phyloP scores from a whole-genome alignment of 2,888 invertebrate genomes.

The Xanthorhoe spadicearia region DNA sequence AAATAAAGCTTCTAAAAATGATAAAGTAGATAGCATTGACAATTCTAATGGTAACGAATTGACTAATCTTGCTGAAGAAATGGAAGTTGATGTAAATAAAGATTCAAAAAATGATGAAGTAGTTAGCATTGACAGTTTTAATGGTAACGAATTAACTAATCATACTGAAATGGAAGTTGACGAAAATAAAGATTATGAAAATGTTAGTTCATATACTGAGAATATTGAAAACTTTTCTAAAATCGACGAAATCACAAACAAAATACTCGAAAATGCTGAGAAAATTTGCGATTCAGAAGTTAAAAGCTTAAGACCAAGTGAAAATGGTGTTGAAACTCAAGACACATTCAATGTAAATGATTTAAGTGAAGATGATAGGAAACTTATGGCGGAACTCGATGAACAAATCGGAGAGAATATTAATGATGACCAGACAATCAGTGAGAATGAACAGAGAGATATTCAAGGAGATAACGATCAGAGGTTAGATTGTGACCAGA shows the following conservation, averaged over 20 bases:
- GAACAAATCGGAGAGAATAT: constrained; percentile 46
- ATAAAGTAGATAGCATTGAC: too few relatives aligned
- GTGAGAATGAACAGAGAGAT: constrained; percentile 1
- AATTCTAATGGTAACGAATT: too few relatives aligned
- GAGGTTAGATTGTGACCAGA: too few relatives aligned
- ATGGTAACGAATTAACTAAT: constrained; percentile 2
- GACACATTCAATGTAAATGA: constrained; percentile 45
- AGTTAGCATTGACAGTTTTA: constrained; percentile 19
- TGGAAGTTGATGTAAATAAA: too few relatives aligned
- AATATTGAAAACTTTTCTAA: constrained; percentile 26
- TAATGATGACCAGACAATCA: constrained; percentile 34
- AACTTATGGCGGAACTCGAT: constrained; percentile 54
- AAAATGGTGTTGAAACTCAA: constrained; percentile 2
- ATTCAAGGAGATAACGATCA: background rate
- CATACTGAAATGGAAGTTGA: constrained; percentile 18
- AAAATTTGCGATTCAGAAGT: background rate
- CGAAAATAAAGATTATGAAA: background rate
- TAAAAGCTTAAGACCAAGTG: constrained; percentile 8
- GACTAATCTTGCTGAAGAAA: too few relatives aligned
- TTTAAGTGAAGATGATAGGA: constrained; percentile 53
- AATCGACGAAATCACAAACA: constrained; percentile 31
- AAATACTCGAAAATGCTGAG: constrained; percentile 22
- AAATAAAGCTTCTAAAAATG: background rate
- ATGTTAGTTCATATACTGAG: background rate
- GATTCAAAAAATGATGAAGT: constrained; percentile 25